These are phyloP conservation scores for Platycercus adscitus DNA, from an alignment of 2,113 vertebrate species.

Conservation along the genomic window DNA sequence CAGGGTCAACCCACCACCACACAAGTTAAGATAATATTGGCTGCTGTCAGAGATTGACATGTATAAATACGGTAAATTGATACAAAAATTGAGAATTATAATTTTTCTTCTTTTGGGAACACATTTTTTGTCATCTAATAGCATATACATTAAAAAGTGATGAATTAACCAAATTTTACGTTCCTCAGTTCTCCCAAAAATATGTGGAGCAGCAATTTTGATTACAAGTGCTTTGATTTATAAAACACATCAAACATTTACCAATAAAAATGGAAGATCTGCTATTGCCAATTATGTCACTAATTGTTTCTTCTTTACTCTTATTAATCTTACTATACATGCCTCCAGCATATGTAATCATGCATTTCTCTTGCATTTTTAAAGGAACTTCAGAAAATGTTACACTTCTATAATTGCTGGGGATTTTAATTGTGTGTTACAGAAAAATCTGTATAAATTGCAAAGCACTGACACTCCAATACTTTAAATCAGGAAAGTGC, in stretches of 20 bases:
- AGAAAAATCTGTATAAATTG: conserved; percentile 29
- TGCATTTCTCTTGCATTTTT: conserved; percentile 15
- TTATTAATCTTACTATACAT: conserved; percentile 10
- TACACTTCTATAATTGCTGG: background rate
- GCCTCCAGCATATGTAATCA: background rate
- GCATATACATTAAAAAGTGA: background rate
- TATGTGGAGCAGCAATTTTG: background rate
- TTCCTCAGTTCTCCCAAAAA: background rate
- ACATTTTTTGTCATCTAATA: background rate
- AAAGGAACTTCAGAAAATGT: conserved; percentile 1
- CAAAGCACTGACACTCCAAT: background rate
- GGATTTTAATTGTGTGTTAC: conserved; percentile 14
- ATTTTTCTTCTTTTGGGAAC: background rate
- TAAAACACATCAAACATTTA: conserved; percentile 5
- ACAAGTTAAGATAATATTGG: background rate
- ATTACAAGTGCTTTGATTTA: conserved; percentile 31
- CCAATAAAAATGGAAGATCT: conserved; percentile 16
- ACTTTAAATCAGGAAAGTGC: conserved; percentile 16
- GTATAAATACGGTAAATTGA: background rate
- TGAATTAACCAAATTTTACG: background rate
- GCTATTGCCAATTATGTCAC: background rate
- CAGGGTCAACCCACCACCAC: background rate
- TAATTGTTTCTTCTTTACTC: conserved; percentile 17
- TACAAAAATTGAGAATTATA: background rate
- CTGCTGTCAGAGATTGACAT: background rate